A percentile compares a stretch with the other conserved stretches of the same genome.
Evolutionary conservation across 2,888 invertebrate species (phyloP).

Genomic region (Calliopum simillimum): DNA sequence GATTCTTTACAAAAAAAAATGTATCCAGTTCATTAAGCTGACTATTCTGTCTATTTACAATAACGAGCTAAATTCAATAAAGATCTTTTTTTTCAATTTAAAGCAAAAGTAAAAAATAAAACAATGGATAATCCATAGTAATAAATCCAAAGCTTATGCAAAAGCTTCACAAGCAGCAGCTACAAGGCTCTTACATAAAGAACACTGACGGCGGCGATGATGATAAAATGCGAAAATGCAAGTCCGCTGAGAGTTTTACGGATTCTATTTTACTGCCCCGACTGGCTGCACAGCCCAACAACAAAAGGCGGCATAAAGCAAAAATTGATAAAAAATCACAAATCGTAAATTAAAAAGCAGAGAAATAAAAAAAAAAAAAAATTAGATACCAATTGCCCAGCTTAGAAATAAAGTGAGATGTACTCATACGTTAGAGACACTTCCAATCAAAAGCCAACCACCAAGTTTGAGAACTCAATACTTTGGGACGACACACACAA

Average conservation of each 20-base stretch:
- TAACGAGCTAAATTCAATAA: too few species aligned
- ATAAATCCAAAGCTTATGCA: conserved; percentile 59
- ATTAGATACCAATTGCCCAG: conserved; percentile 49
- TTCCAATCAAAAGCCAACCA: neutral
- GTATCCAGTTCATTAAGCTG: too few species aligned
- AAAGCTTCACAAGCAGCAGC: conserved; percentile 32
- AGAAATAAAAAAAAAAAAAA: too few species aligned
- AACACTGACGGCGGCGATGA: neutral
- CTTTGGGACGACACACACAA: neutral
- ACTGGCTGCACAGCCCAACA: neutral
- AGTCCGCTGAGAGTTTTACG: conserved; percentile 11
- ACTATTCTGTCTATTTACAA: too few species aligned
- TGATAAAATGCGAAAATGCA: neutral
- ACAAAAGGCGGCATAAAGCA: conserved; percentile 3
- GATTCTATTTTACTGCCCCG: too few species aligned
- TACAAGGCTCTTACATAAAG: too few species aligned
- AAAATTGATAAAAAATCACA: conserved; percentile 56
- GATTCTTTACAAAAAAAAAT: too few species aligned
- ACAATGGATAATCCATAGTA: conserved; percentile 43
- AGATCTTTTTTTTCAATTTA: too few species aligned
- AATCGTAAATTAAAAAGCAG: conserved; percentile 58
- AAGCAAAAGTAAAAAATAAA: too few species aligned
- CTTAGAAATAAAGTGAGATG: conserved; percentile 33
- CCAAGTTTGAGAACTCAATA: too few species aligned
- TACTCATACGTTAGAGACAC: neutral